Conservation (phyloP, 2,888 invertebrate genomes). For the Graphium colonna region DNA sequence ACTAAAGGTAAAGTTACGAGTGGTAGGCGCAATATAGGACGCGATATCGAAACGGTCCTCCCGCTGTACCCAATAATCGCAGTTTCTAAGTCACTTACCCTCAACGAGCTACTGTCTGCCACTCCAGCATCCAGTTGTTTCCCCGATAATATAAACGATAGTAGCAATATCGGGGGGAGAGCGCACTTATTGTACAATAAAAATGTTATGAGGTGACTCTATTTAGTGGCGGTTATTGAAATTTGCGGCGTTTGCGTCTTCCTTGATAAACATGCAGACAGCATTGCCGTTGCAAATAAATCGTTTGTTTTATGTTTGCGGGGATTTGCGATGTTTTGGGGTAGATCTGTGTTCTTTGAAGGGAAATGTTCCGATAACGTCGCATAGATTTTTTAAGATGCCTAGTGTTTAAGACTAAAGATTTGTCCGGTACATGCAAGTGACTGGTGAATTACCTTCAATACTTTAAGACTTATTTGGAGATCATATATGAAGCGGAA, state of each 20-base stretch:
- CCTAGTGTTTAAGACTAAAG: no score
- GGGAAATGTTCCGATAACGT: no score
- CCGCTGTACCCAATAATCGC: constrained; percentile 48
- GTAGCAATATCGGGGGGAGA: constrained; percentile 64
- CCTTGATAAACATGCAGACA: constrained; percentile 52
- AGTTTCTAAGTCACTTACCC: constrained; percentile 58
- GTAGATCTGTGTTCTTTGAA: no score
- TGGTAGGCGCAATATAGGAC: constrained; percentile 15
- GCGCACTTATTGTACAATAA: constrained; percentile 71
- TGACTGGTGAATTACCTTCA: no score
- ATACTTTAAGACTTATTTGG: no score
- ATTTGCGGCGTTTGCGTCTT: constrained; percentile 62
- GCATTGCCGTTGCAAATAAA: constrained; percentile 51
- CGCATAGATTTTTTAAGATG: no score
- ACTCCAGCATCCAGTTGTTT: constrained; percentile 14
- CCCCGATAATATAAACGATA: constrained; percentile 48
- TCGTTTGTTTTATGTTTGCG: no score
- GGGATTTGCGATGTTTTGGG: no score
- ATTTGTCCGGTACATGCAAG: no score
- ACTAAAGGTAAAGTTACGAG: constrained; percentile 13
- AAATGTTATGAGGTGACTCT: constrained; percentile 77
- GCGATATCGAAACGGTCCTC: constrained; percentile 28
- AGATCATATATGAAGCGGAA: no score
- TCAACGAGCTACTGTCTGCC: constrained; percentile 35
- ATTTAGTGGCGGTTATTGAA: constrained; percentile 76